A percentile compares a stretch with the other conserved stretches of the same genome.
These are phyloP conservation scores for Zaprionus ghesquierei DNA, from an alignment of 1,140 invertebrate species.

Conservation along the genomic window DNA sequence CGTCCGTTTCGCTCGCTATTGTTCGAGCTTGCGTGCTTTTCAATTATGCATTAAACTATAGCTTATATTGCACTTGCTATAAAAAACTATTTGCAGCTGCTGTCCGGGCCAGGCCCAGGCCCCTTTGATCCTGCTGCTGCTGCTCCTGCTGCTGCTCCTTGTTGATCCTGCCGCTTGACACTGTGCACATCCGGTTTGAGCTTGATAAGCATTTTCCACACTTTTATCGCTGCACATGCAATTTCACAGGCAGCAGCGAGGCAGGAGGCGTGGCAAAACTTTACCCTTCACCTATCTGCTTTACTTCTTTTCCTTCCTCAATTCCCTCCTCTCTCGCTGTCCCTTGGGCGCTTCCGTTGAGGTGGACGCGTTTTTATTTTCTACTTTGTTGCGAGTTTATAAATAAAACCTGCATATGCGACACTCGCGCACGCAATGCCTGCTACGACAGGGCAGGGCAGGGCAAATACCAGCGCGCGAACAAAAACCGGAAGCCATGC, in stretches of 20 bases:
- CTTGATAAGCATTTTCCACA: conserved; percentile 77
- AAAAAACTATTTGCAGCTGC: conserved; percentile 24
- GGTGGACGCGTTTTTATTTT: conserved; percentile 59
- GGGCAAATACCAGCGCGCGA: conserved; percentile 67
- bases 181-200: conserved; percentile 72
- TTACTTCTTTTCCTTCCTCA: not conserved
- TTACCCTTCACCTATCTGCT: not conserved
- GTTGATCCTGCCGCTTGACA: conserved; percentile 55
- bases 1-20: conserved; percentile 42
- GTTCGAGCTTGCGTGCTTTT: conserved; percentile 75
- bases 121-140: not conserved
- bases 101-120: not conserved
- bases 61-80: conserved; percentile 45
- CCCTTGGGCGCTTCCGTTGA: conserved; percentile 9
- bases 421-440: conserved; percentile 69
- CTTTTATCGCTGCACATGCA: conserved; percentile 64
- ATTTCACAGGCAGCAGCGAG: conserved; percentile 1
- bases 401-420: conserved; percentile 81
- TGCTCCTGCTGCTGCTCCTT: not conserved
- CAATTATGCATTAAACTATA: conserved; percentile 78
- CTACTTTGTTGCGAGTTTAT: conserved; percentile 71
- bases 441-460: conserved; percentile 17
- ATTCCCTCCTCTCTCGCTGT: not conserved
- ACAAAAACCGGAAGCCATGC: conserved; percentile 78
- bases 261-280: not conserved